Conservation (phyloP, 2,797 vertebrate genomes). For the Kryptopterus vitreolus region DNA sequence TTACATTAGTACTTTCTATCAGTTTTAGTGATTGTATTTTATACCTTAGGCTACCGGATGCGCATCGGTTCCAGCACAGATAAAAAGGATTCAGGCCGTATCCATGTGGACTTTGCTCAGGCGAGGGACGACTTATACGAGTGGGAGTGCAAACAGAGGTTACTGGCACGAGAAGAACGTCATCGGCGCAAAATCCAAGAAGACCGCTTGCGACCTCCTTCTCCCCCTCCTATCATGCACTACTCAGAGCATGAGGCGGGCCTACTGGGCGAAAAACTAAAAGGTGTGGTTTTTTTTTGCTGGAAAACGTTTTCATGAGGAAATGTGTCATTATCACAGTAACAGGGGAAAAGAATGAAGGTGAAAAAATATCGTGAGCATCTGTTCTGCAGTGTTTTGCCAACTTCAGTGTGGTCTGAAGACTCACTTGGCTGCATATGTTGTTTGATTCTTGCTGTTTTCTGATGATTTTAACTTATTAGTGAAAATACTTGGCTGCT, state of each 20-base stretch:
- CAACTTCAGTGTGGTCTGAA: slow-evolving; percentile 19
- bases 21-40: slow-evolving; percentile 21
- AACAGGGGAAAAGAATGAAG: slow-evolving; percentile 33
- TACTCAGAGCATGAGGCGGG: slow-evolving; percentile 83
- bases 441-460: slow-evolving; percentile 30
- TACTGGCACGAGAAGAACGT: slow-evolving; percentile 81
- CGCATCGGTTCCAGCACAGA: slow-evolving; percentile 84
- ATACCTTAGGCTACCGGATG: slow-evolving; percentile 78
- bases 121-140: slow-evolving; percentile 85
- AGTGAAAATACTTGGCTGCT: slow-evolving; percentile 31
- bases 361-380: slow-evolving; percentile 30
- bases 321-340: slow-evolving; percentile 42
- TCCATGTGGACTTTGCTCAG: slow-evolving; percentile 85
- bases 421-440: slow-evolving; percentile 23
- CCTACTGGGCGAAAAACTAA: slow-evolving; percentile 79
- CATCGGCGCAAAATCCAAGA: slow-evolving; percentile 78
- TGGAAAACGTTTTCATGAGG: slow-evolving; percentile 30
- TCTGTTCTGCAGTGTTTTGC: slow-evolving; percentile 21
- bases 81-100: slow-evolving; percentile 82
- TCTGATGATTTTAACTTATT: slow-evolving; percentile 32
- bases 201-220: slow-evolving; percentile 75
- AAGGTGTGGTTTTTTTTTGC: slow-evolving; percentile 71
- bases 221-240: slow-evolving; percentile 81
- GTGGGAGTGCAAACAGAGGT: slow-evolving; percentile 84
- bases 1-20: background rate